Evolutionary conservation across 2,888 invertebrate species (phyloP).

Genomic region (Cerastis leucographa): DNA sequence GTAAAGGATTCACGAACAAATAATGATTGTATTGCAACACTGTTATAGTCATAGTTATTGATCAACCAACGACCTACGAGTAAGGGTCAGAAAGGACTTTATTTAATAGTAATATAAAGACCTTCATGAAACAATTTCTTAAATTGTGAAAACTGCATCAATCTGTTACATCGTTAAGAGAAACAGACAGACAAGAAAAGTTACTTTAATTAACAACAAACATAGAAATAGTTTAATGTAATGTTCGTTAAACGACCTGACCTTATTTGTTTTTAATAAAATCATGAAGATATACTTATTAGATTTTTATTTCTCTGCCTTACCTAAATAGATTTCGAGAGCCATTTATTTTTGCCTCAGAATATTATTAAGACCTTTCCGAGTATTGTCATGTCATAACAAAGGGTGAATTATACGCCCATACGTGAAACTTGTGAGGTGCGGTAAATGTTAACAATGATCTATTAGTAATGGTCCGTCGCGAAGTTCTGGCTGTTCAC

Average conservation of each 20-base stretch:
- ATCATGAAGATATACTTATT: background rate
- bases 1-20: conserved; percentile 14
- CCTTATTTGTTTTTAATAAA: conserved; percentile 11
- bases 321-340: background rate
- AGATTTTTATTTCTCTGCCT: background rate
- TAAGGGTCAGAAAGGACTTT: no score
- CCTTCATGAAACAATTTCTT: background rate
- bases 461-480: conserved; percentile 60
- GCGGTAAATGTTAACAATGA: conserved; percentile 58
- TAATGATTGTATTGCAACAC: no score
- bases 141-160: background rate
- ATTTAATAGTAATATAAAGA: background rate
- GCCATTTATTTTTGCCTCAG: background rate
- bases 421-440: conserved; percentile 39
- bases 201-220: background rate
- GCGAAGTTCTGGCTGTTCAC: conserved; percentile 39
- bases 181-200: background rate
- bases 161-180: background rate
- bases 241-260: background rate
- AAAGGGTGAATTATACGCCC: conserved; percentile 29
- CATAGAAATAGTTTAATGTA: background rate
- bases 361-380: conserved; percentile 1
- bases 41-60: background rate
- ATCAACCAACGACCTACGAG: background rate
- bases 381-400: conserved; percentile 23